These are phyloP conservation scores for Caenorhabditis remanei DNA, from an alignment of 1,140 invertebrate species.

Conservation along the genomic window DNA sequence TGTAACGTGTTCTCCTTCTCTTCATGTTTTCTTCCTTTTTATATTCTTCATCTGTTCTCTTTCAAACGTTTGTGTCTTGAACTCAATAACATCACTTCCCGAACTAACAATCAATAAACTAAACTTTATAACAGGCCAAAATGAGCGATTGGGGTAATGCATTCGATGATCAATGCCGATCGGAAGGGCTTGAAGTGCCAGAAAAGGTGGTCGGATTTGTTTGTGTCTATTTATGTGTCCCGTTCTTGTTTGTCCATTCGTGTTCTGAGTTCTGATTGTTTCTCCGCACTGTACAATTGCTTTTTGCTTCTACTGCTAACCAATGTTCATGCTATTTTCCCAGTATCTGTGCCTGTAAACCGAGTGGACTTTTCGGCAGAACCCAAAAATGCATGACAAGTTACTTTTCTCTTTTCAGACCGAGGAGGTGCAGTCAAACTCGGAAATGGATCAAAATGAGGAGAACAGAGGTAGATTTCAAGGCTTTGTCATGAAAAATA, in stretches of 20 bases:
- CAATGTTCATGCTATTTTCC: not conserved
- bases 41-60: not conserved
- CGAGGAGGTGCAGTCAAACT: not conserved
- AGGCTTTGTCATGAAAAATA: not conserved
- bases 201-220: constrained; percentile 45
- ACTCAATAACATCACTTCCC: not conserved
- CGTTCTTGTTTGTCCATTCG: constrained; percentile 27
- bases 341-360: constrained; percentile 3
- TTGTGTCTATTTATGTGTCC: not conserved
- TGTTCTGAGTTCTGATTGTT: constrained; percentile 1
- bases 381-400: not conserved
- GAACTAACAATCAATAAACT: not conserved
- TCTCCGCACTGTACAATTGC: constrained; percentile 36
- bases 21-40: not conserved
- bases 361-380: not conserved
- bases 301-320: not conserved
- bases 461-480: constrained; percentile 27
- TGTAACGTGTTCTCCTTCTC: not conserved
- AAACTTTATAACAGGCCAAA: constrained; percentile 5
- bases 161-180: constrained; percentile 35
- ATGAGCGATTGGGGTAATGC: constrained; percentile 46
- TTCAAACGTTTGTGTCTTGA: not conserved
- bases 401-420: not conserved
- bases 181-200: constrained; percentile 47
- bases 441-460: constrained; percentile 40